Evolutionary conservation across 2,888 invertebrate species (phyloP).

Genomic region (Athalia rosae): DNA sequence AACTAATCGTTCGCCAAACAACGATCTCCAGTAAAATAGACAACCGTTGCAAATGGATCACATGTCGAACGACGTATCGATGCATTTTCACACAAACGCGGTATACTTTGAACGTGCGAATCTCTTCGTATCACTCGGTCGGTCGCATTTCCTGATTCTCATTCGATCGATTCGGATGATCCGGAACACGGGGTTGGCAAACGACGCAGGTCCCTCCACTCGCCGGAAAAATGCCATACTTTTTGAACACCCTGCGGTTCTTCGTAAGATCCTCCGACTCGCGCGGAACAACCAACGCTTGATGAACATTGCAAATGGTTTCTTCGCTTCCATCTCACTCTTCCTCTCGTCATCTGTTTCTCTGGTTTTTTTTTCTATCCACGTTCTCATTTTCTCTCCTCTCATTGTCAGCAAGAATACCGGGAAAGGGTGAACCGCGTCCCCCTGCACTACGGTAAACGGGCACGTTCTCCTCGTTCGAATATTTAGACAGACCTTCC

Average conservation of each 20-base stretch:
- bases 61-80: background rate
- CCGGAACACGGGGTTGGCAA: no score
- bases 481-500: conserved; percentile 38
- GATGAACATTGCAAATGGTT: background rate
- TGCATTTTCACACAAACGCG: background rate
- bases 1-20: no score
- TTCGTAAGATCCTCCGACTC: background rate
- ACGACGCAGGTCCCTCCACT: no score
- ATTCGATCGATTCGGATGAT: no score
- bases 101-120: no score
- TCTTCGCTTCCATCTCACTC: background rate
- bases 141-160: no score
- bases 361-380: conserved; percentile 43
- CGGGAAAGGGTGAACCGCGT: conserved; percentile 34
- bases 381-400: conserved; percentile 5
- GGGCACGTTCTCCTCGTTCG: conserved; percentile 17
- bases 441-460: background rate
- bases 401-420: conserved; percentile 37
- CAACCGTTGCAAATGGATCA: no score
- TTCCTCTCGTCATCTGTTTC: conserved; percentile 47
- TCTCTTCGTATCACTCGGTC: no score
- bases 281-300: no score
- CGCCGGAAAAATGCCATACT: no score
- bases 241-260: background rate
- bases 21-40: no score